These are phyloP conservation scores for Autographa gamma DNA, from an alignment of 2,888 invertebrate genomes.

Conservation along the genomic window DNA sequence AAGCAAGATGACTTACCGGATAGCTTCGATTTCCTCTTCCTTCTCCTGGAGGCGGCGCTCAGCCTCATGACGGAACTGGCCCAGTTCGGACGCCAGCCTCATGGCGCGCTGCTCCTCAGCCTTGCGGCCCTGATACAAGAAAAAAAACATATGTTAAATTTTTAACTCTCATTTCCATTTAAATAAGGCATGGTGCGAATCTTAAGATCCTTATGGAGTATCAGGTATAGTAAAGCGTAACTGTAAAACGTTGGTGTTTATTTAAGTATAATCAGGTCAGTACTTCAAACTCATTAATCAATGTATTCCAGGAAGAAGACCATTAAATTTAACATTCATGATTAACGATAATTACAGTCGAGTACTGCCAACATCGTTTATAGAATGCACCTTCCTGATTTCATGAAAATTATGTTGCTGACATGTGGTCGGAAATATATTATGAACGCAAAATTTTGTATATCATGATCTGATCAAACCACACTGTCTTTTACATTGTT, in stretches of 20 bases:
- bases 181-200: neutral
- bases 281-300: conserved; percentile 8
- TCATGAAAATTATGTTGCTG: neutral
- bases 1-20: conserved; percentile 92
- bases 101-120: conserved; percentile 98
- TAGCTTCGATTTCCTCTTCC: conserved; percentile 99
- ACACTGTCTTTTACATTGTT: neutral
- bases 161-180: neutral
- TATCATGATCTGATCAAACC: neutral
- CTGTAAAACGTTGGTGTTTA: neutral
- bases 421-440: neutral
- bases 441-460: too few species aligned
- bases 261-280: conserved; percentile 9
- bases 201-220: neutral
- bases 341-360: conserved; percentile 9
- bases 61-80: conserved; percentile 98
- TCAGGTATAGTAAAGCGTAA: neutral
- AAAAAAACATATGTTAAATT: conserved; percentile 5
- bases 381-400: conserved; percentile 5
- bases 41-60: conserved; percentile 99
- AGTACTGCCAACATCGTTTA: conserved; percentile 22
- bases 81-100: conserved; percentile 97
- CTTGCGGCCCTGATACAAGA: conserved; percentile 93
- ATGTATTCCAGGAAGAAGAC: conserved; percentile 31
- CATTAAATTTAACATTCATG: conserved; percentile 23